These are phyloP conservation scores for Philopedon plagiatum DNA, from an alignment of 2,888 invertebrate species.

Conservation along the genomic window DNA sequence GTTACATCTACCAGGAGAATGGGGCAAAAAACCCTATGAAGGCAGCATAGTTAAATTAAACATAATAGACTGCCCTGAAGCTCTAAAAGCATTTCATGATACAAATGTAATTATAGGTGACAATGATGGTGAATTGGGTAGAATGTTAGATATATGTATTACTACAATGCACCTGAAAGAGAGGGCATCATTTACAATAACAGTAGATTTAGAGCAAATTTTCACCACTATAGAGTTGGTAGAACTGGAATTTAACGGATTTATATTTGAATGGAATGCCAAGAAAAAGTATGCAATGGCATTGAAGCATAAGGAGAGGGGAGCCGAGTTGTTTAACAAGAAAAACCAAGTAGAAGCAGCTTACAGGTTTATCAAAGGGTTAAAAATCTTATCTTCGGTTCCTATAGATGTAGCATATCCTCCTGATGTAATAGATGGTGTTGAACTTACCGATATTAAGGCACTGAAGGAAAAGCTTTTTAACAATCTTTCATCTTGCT, in stretches of 20 bases:
- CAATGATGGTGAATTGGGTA: conserved; percentile 68
- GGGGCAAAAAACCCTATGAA: conserved; percentile 65
- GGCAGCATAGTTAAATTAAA: conserved; percentile 63
- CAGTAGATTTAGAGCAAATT: conserved; percentile 60
- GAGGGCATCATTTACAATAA: conserved; percentile 67
- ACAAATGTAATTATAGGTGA: conserved; percentile 66
- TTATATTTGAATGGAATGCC: conserved; percentile 68
- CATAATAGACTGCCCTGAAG: conserved; percentile 56
- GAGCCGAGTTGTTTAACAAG: conserved; percentile 76
- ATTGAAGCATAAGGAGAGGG: conserved; percentile 68
- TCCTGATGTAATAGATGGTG: conserved; percentile 70
- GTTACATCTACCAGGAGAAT: conserved; percentile 59
- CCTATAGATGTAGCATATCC: conserved; percentile 68
- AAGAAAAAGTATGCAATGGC: conserved; percentile 67
- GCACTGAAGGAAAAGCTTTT: conserved; percentile 78
- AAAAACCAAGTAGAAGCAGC: conserved; percentile 76
- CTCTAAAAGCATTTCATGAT: conserved; percentile 54
- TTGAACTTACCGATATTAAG: conserved; percentile 71
- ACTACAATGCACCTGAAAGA: conserved; percentile 70
- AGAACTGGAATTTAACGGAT: conserved; percentile 65
- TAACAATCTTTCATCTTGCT: conserved; percentile 88
- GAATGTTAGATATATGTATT: conserved; percentile 69
- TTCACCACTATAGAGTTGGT: conserved; percentile 66
- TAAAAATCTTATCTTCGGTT: conserved; percentile 81
- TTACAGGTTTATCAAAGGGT: conserved; percentile 79